Base-by-base conservation (phyloP, 2,113 vertebrate species). In the Seriola dumerili region DNA sequence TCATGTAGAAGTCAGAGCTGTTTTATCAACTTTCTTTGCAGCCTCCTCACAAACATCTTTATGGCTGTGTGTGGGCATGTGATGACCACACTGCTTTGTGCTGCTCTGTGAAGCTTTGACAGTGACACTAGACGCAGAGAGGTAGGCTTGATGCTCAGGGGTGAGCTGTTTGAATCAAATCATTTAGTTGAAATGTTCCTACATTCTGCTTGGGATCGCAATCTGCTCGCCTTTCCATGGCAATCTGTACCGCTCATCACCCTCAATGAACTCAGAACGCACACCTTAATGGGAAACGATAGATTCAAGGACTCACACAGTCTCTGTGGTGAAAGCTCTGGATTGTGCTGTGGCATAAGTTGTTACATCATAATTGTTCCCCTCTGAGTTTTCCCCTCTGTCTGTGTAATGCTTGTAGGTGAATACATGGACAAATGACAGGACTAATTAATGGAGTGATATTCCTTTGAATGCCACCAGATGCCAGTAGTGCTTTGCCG, bases 401-500 rank as follows among this genome's bases (percentile, higher is more conserved):
- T 48, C 46, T 44, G 21, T 52, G 46, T 52, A 16, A 21, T 32
- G 63, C 61, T 61, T 46, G 2, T 14, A 46, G 29, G 40, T 46
- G 69, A 52, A 67, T 61, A 67, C 25, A 74, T 44, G 58, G 76
- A 78, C 73, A 82, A 78, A 66, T 59, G 87, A 80, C 82, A 76
- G 80, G 40, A 78, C 76, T 80, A 80, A 83, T 85, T 85, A 87
- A 84, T 61, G n/a, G 55, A 85, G 77, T 90, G 91, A 78, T 70
- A 54, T 94, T 91, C 94, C 90, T 48, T 71, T 69, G 75, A 72
- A 80, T 74, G 85, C 95, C 95, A 95, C 92, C 78, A 95, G 95
- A 94, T 95, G 95, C 91, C 95, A 95, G 92, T 90, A 92, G 87
- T 81, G 91, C 85, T 89, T 90, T 92, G 83, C 82, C 19, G 21